phyloP scores from a whole-genome alignment of 2,888 invertebrate species.

The Spodoptera littoralis region DNA sequence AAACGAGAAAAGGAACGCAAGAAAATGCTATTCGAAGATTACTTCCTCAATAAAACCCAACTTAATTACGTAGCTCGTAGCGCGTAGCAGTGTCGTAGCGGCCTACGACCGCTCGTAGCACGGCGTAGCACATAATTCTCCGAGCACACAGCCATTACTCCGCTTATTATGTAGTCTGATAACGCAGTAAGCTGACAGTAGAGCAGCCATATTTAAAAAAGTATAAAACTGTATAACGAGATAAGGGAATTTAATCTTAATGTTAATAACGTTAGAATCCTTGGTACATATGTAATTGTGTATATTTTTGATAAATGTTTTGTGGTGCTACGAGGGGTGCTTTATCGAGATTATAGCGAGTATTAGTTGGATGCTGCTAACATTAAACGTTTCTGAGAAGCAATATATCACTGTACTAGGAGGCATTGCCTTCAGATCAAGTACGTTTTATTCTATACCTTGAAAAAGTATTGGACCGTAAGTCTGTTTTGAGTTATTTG shows the following conservation, averaged over 20 bases:
- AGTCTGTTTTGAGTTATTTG: no score
- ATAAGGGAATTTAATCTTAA: constrained; percentile 37
- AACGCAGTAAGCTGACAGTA: constrained; percentile 40
- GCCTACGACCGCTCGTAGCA: constrained; percentile 46
- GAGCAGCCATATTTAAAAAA: constrained; percentile 38
- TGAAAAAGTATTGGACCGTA: no score
- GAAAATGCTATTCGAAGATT: constrained; percentile 53
- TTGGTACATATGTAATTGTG: constrained; percentile 1
- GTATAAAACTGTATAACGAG: constrained; percentile 19
- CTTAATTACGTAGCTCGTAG: constrained; percentile 49
- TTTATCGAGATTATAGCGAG: not conserved
- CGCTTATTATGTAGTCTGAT: constrained; percentile 52
- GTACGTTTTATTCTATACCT: no score
- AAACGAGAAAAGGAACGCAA: constrained; percentile 46
- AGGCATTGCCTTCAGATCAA: no score
- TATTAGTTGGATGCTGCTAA: not conserved
- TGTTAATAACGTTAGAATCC: constrained; percentile 24
- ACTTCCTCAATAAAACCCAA: constrained; percentile 57
- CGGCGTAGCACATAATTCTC: constrained; percentile 53
- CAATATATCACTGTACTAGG: no score
- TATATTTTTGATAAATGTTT: constrained; percentile 18
- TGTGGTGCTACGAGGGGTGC: not conserved
- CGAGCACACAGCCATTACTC: constrained; percentile 55
- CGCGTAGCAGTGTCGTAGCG: constrained; percentile 53
- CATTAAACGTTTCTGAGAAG: no score